Base-by-base conservation (phyloP, 1,140 invertebrate genomes). In the Cydia splendana region DNA sequence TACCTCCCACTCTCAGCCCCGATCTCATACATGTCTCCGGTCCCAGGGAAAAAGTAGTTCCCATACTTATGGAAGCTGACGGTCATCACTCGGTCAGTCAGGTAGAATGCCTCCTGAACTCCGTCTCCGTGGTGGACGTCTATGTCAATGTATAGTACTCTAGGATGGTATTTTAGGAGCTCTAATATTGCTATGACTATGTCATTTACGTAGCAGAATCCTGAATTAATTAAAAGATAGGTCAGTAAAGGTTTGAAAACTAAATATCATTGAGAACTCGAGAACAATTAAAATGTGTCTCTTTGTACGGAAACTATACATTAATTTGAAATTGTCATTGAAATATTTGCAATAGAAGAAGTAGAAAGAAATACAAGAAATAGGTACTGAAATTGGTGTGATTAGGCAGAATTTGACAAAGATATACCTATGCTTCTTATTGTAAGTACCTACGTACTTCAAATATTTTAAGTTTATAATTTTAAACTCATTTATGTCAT, bases 41-140 rank as follows among this genome's bases (percentile, higher is more conserved):
- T 99, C 1, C 98, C 98, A 0, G 99, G 99, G 87, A 99, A 99
- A 90, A 99, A 99, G 84, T 98, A 99, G 86, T 99, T 98, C 7
- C 99, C 99, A 93, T 99, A 99, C 93, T 99, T 99, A 88, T 99
- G 99, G 91, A 99, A 99, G 20, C 98, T 99, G 2, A 99, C 98
- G 0, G 99, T 99, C 99, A 99, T 99, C 0, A 99, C 99, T 69
- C 99, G 94, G 92, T 99, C 99, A 0, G 99, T 99, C 1, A 99
- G 94, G 88, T 99, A 99, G 94, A 99, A 99, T 0, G 99, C 99
- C 94, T 99, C 99, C 93, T 99, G 98, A 0, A 99, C 99, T 1
- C 99, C 99, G 94, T 99, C 99, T 0, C 99, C 99, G 92, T 99
- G 99, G 92, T 99, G 99, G 9, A 99, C 99, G 87, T 99, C 99